Conservation (phyloP, 2,888 invertebrate species). For the Mythimna albipuncta region DNA sequence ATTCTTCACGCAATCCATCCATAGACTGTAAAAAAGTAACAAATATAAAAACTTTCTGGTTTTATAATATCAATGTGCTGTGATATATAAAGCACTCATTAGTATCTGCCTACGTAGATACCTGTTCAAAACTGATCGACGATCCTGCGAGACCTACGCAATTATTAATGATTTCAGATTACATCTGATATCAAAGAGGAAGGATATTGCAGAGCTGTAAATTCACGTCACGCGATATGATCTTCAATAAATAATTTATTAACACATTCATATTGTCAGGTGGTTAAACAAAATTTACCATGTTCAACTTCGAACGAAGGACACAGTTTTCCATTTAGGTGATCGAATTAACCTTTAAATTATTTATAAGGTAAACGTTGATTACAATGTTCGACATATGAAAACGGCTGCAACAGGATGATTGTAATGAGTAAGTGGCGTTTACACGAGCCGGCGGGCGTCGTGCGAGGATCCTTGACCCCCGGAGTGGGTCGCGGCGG, state of each 20-base stretch:
- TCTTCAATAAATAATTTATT: constrained; percentile 44
- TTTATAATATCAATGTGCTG: too few relatives aligned
- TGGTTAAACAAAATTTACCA: constrained; percentile 20
- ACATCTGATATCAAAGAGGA: constrained; percentile 42
- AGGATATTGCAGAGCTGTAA: constrained; percentile 43
- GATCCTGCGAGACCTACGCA: constrained; percentile 14
- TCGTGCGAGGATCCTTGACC: constrained; percentile 80
- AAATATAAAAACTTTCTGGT: too few relatives aligned
- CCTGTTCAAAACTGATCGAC: constrained; percentile 17
- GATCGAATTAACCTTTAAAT: constrained; percentile 44
- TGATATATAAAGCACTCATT: constrained; percentile 17
- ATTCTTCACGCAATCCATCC: too few relatives aligned
- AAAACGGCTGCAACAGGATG: constrained; percentile 58
- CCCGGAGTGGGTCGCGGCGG: constrained; percentile 64
- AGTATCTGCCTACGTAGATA: neutral
- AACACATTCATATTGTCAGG: constrained; percentile 28
- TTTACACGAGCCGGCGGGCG: constrained; percentile 74
- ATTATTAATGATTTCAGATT: constrained; percentile 42
- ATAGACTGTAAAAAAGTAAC: too few relatives aligned
- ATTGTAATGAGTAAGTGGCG: constrained; percentile 67
- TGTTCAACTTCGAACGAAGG: constrained; percentile 16
- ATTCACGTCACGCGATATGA: constrained; percentile 41
- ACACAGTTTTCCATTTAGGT: constrained; percentile 31
- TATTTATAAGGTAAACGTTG: constrained; percentile 50
- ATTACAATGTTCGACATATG: constrained; percentile 56